Conservation (phyloP, 2,113 vertebrate genomes). For the Vanacampus margaritifer region DNA sequence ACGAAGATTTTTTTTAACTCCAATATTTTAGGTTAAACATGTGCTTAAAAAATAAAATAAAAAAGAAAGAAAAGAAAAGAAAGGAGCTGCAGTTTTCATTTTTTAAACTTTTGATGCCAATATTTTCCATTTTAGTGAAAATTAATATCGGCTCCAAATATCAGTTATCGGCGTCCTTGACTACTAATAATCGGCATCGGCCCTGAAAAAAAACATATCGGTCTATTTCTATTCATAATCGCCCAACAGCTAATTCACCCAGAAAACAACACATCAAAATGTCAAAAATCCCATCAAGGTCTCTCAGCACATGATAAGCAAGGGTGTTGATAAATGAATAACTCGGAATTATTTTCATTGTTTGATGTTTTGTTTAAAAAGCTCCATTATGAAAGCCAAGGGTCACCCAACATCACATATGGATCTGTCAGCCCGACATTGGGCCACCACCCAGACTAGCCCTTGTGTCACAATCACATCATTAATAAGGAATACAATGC, state of each 20-base stretch:
- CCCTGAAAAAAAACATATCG: too few species aligned
- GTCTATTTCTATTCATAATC: background rate
- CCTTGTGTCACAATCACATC: conserved; percentile 67
- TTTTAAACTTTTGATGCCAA: too few species aligned
- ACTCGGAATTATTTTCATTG: background rate
- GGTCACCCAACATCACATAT: conserved; percentile 37
- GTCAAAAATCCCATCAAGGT: conserved; percentile 20
- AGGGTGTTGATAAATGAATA: conserved; percentile 1
- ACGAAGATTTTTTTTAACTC: too few species aligned
- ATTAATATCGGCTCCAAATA: too few species aligned
- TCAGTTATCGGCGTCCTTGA: too few species aligned
- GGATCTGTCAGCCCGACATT: conserved; percentile 20
- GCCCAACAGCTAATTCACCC: conserved; percentile 19
- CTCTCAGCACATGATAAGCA: background rate
- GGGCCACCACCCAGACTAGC: conserved; percentile 55
- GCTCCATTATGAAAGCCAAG: conserved; percentile 43
- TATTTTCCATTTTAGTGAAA: too few species aligned
- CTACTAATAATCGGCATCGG: too few species aligned
- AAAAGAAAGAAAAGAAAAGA: too few species aligned
- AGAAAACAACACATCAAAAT: conserved; percentile 29
- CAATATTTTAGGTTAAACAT: too few species aligned
- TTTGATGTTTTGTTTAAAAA: conserved; percentile 32
- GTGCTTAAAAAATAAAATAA: too few species aligned
- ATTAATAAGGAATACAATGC: conserved; percentile 76
- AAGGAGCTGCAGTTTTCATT: too few species aligned